These are phyloP conservation scores for Apotomis betuletana DNA, from an alignment of 2,888 invertebrate genomes.

Conservation along the genomic window DNA sequence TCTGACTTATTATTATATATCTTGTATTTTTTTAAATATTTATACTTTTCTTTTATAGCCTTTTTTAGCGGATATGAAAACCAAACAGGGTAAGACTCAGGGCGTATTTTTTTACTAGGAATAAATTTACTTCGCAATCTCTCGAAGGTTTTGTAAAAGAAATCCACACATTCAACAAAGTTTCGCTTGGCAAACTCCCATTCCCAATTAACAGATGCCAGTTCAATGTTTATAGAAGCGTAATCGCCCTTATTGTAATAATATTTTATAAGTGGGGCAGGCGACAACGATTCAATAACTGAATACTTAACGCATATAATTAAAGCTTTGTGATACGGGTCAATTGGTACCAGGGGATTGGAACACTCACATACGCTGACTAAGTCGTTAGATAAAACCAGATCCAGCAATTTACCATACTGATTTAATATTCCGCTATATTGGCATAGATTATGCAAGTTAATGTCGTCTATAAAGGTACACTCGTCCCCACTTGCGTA, in stretches of 20 bases:
- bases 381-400: conserved; percentile 29
- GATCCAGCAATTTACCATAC: conserved; percentile 36
- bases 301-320: conserved; percentile 8
- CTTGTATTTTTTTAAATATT: too few species aligned
- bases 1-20: too few species aligned
- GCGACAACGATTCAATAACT: neutral
- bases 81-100: neutral
- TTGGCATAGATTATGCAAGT: conserved; percentile 4
- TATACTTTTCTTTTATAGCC: too few species aligned
- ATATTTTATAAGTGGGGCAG: conserved; percentile 24
- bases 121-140: neutral
- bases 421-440: conserved; percentile 12
- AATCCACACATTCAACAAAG: neutral
- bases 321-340: conserved; percentile 38
- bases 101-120: neutral
- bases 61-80: neutral
- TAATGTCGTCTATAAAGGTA: conserved; percentile 1
- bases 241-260: conserved; percentile 38
- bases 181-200: neutral
- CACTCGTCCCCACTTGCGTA: conserved; percentile 7
- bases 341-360: conserved; percentile 29
- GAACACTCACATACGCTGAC: conserved; percentile 5
- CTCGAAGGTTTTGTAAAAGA: neutral
- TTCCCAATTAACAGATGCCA: conserved; percentile 26
- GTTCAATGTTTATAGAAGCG: conserved; percentile 3